Evolutionary conservation across 2,797 vertebrate genomes (phyloP), one percentile per base, ranked within the genome.

Genomic region (Megaceryle alcyon): DNA sequence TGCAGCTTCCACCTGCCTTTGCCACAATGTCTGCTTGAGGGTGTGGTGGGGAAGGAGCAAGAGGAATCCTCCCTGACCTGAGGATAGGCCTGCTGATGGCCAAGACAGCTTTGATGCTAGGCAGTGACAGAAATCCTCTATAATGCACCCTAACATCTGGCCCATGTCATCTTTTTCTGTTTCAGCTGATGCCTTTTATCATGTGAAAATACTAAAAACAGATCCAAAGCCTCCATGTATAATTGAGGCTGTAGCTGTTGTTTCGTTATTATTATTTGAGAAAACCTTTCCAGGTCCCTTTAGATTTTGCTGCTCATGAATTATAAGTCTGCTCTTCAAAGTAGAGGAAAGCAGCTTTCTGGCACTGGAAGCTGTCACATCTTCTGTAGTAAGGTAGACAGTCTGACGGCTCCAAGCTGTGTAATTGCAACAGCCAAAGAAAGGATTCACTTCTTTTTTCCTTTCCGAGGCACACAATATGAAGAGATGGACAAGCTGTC

Each of bases 301-400:
- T 77, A 84, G 77, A 77, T 86, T 95, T 90, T 94, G 51, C 60
- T 84, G 39, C 80, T 95, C 82, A 84, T 92, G 64, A 94, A 94
- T 95, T 91, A 86, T 82, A 86, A 94, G 68, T 90, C 53, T 84
- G 37, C 12, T 92, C 86, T 93, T 94, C 92, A 92, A 95, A 96
- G 80, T 0, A 80, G 53, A 91, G 10, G 70, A 84, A 77, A 54
- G 51, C 64, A 82, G 56, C 73, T 83, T 56, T 91, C 75, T 94
- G 83, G 83, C 0, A 0, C 78, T 86, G 56, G 21, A 37, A 92
- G 44, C 88, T 95, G 94, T 95, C 88, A 92, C 41, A 88, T 81
- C 46, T 90, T 48, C 71, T 94, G 29, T 60, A 70, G 31, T 33
- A 95, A 94, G 91, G 89, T 82, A 96, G 85, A 76, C 49, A 63